A percentile compares a stretch with the other conserved stretches of the same genome.
phyloP scores from a whole-genome alignment of 2,888 invertebrate species.

The Sturmia bella region DNA sequence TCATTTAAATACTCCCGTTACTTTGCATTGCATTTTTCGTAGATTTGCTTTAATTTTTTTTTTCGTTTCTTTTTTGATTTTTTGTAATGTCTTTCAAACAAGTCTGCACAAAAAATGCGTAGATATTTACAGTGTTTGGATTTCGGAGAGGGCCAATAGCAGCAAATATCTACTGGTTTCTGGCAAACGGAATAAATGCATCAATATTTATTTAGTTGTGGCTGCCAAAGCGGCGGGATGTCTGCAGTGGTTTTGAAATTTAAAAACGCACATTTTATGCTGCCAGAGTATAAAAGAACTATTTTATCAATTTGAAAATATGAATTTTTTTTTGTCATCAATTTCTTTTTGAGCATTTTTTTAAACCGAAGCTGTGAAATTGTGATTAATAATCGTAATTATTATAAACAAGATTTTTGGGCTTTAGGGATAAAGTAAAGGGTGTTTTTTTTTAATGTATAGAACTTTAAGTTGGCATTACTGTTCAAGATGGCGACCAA shows the following conservation, averaged over 20 bases:
- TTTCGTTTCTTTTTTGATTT: not conserved
- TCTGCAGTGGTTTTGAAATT: not conserved
- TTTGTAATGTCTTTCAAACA: not conserved
- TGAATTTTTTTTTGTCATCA: no score
- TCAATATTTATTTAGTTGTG: slow-evolving; percentile 42
- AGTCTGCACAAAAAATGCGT: slow-evolving; percentile 1
- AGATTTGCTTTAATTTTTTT: not conserved
- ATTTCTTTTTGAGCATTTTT: no score
- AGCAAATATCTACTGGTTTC: not conserved
- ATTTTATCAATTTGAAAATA: not conserved
- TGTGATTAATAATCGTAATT: no score
- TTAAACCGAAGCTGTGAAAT: no score
- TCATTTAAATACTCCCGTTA: not conserved
- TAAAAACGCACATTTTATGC: not conserved
- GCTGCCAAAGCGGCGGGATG: not conserved
- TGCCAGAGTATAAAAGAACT: slow-evolving; percentile 17
- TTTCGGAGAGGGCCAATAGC: slow-evolving; percentile 5
- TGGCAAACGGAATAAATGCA: not conserved
- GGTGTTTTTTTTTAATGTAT: no score
- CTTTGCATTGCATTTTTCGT: not conserved
- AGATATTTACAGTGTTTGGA: not conserved
- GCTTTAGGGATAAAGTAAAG: no score
- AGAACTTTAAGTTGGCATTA: no score
- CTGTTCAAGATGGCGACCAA: no score
- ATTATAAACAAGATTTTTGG: no score